Evolutionary conservation across 2,797 vertebrate species (phyloP).

Genomic region (Stomatorhinus walkeri): DNA sequence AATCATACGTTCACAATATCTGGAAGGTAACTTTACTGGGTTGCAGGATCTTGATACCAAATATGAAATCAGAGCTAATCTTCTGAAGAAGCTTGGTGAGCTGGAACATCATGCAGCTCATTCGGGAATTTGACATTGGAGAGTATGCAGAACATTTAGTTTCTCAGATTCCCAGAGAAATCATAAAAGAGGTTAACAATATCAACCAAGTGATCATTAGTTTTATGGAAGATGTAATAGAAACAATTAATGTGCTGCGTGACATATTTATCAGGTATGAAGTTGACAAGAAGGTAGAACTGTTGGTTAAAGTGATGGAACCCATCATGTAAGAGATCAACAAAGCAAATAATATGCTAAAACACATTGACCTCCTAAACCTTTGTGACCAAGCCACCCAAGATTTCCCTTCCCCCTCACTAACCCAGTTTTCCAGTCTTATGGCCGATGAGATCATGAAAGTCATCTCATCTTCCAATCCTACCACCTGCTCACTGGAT

Average conservation of each 20-base stretch:
- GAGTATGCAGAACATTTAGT: slow-evolving; percentile 53
- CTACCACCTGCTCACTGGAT: too few species aligned
- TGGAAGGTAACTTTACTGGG: slow-evolving; percentile 58
- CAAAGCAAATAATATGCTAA: slow-evolving; percentile 61
- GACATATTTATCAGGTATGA: slow-evolving; percentile 68
- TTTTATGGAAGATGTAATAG: slow-evolving; percentile 61
- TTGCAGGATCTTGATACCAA: slow-evolving; percentile 62
- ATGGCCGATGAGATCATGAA: too few species aligned
- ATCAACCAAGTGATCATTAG: slow-evolving; percentile 58
- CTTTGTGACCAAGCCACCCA: slow-evolving; percentile 50
- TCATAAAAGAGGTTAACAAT: slow-evolving; percentile 58
- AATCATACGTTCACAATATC: slow-evolving; percentile 41
- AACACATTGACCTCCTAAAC: slow-evolving; percentile 62
- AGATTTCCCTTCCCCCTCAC: too few species aligned
- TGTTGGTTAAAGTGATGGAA: slow-evolving; percentile 66
- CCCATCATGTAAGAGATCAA: slow-evolving; percentile 71
- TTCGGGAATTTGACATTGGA: slow-evolving; percentile 55
- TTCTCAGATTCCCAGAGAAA: slow-evolving; percentile 52
- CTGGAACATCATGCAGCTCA: slow-evolving; percentile 58
- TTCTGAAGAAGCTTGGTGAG: slow-evolving; percentile 63
- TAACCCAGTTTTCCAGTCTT: too few species aligned
- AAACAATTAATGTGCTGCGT: slow-evolving; percentile 63
- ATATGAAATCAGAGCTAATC: slow-evolving; percentile 61
- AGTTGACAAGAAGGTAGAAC: slow-evolving; percentile 64
- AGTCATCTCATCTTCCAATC: too few species aligned